Percentiles rank a stretch among this genome's conserved stretches.
Evolutionary conservation across 2,797 vertebrate genomes (phyloP).

Genomic region (Xenopus petersii): DNA sequence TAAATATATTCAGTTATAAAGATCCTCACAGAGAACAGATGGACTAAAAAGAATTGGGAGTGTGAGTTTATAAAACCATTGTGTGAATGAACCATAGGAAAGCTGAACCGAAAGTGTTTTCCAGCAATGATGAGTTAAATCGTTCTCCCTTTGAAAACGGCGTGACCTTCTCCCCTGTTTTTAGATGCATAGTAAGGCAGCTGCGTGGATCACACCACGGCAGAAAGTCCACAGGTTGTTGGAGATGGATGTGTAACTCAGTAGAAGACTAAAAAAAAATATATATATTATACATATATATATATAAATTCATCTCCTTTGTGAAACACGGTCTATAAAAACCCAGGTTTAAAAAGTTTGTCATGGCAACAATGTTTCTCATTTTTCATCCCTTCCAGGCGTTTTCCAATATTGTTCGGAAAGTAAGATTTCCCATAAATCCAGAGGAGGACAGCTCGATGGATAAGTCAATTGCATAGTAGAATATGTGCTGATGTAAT

Average conservation of each 20-base stretch:
- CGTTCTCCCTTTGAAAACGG: background rate
- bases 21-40: background rate
- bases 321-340: conserved; percentile 10
- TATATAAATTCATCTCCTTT: conserved; percentile 20
- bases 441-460: conserved; percentile 5
- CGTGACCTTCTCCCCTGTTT: background rate
- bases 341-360: conserved; percentile 31
- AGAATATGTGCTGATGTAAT: conserved; percentile 6
- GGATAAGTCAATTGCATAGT: background rate
- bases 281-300: conserved; percentile 31
- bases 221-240: conserved; percentile 51
- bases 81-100: too few relatives aligned
- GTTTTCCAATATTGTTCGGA: background rate
- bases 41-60: background rate
- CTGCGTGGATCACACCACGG: conserved; percentile 55
- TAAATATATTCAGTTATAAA: background rate
- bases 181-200: conserved; percentile 53
- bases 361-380: conserved; percentile 21
- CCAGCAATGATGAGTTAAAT: conserved; percentile 34
- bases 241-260: conserved; percentile 45
- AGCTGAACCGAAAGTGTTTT: too few relatives aligned
- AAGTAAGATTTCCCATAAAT: background rate
- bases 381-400: background rate
- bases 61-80: too few relatives aligned
- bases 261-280: conserved; percentile 45